Conservation (phyloP, 2,113 vertebrate species). For the Pseudois nayaur region DNA sequence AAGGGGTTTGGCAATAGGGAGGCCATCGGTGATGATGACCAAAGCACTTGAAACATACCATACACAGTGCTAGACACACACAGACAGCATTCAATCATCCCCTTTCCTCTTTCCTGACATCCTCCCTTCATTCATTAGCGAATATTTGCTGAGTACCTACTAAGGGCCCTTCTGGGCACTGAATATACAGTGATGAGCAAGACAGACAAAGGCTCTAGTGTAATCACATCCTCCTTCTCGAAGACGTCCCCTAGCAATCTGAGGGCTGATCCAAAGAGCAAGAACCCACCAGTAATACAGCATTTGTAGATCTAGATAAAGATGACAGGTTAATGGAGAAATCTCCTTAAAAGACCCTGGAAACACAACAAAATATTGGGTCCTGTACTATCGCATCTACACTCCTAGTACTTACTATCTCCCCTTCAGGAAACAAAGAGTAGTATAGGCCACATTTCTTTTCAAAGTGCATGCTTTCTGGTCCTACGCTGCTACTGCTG, state of each 20-base stretch:
- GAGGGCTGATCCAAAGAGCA: background rate
- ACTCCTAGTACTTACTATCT: background rate
- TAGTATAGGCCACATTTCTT: background rate
- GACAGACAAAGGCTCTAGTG: background rate
- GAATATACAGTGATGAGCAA: background rate
- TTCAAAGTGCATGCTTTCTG: background rate
- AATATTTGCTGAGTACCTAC: background rate
- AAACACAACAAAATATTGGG: background rate
- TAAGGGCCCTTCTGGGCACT: background rate
- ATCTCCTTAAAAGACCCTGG: background rate
- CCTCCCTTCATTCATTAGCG: background rate
- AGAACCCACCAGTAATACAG: background rate
- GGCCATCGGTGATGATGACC: rapidly evolving
- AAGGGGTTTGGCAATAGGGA: background rate
- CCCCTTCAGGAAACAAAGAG: background rate
- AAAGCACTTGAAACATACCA: background rate
- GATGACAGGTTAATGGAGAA: background rate
- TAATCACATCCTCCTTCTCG: background rate
- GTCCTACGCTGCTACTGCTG: background rate
- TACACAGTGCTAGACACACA: background rate
- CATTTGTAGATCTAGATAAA: background rate
- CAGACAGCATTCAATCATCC: background rate
- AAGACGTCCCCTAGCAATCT: background rate
- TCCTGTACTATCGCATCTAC: rapidly evolving
- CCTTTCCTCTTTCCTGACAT: background rate